Base-by-base conservation (phyloP, 2,797 vertebrate species). In the Dallia pectoralis region DNA sequence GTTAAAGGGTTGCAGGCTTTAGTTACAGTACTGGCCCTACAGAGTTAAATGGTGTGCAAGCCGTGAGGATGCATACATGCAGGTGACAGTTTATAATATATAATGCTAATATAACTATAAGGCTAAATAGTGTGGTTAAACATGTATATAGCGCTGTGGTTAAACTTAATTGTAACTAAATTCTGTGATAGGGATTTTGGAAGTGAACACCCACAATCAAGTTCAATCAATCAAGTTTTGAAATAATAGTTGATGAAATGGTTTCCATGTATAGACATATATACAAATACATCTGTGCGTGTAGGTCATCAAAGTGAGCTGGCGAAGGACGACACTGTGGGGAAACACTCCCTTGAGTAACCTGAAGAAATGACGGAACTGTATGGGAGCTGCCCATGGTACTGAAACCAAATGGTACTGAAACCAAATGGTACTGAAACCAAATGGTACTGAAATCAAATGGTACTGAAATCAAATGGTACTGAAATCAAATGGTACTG, bases 361-460 rank as follows among this genome's bases (percentile, higher is more conserved):
- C 27, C 47, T 71, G 53, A 70, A 53, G 1, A 44, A 68, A 84
- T 61, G 72, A 70, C 44, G 61, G 76, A 22, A 74, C 77, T 70
- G 79, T 79, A 82, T 78, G 74, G 77, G 87, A 91, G 86, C 89
- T 91, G 88, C 90, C 90, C 89, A 75, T 87, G 89, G 90, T 90
- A 25, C 88, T 91, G 87, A 90, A 88, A 82, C 65, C 22, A 40
- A 64, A 61, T n/a, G n/a, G n/a, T n/a, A n/a, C n/a, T n/a, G n/a
- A n/a, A n/a, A n/a, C n/a, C n/a, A n/a, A n/a, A n/a, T n/a, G n/a
- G n/a, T n/a, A n/a, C n/a, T n/a, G n/a, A n/a, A n/a, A n/a, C n/a
- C n/a, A n/a, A n/a, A n/a, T n/a, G n/a, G n/a, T n/a, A n/a, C n/a
- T n/a, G n/a, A n/a, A n/a, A n/a, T n/a, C n/a, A n/a, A n/a, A n/a